Evolutionary conservation across 1,140 invertebrate genomes (phyloP).

Genomic region (Pachypeltis micranthus): DNA sequence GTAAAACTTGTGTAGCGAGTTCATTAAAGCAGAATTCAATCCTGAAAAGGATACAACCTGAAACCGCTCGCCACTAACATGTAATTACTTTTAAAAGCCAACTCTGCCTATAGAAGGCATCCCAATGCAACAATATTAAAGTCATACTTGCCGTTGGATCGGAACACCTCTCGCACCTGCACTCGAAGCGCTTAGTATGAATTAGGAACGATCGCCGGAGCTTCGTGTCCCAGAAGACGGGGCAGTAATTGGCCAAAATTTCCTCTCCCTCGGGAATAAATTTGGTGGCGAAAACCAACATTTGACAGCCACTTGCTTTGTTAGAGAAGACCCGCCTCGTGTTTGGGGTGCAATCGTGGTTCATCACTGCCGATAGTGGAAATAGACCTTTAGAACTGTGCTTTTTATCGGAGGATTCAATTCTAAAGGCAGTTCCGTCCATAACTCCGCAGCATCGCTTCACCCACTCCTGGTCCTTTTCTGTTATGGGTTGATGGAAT

Average conservation of each 20-base stretch:
- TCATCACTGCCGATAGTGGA: slow-evolving; percentile 56
- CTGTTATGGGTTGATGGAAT: slow-evolving; percentile 31
- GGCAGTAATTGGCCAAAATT: slow-evolving; percentile 59
- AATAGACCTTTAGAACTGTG: slow-evolving; percentile 52
- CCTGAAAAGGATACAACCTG: too few species aligned
- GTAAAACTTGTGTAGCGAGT: too few species aligned
- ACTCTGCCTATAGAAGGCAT: too few species aligned
- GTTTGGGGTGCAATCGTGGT: slow-evolving; percentile 64
- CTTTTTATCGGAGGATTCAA: slow-evolving; percentile 7
- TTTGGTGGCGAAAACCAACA: slow-evolving; percentile 48
- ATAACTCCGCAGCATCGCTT: slow-evolving; percentile 45
- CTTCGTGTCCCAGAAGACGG: slow-evolving; percentile 57
- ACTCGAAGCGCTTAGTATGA: slow-evolving; percentile 62
- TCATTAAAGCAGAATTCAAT: too few species aligned
- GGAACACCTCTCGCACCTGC: slow-evolving; percentile 53
- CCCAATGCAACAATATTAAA: too few species aligned
- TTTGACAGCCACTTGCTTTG: slow-evolving; percentile 39
- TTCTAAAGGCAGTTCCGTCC: slow-evolving; percentile 65
- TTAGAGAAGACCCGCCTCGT: slow-evolving; percentile 51
- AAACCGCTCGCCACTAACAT: too few species aligned
- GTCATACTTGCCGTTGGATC: slow-evolving; percentile 56
- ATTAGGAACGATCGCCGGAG: slow-evolving; percentile 49
- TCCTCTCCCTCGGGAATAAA: slow-evolving; percentile 51
- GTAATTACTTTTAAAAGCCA: too few species aligned
- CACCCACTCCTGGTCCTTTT: slow-evolving; percentile 49